Evolutionary conservation across 1,140 invertebrate species (phyloP).

Genomic region (Eriosoma lanigerum): DNA sequence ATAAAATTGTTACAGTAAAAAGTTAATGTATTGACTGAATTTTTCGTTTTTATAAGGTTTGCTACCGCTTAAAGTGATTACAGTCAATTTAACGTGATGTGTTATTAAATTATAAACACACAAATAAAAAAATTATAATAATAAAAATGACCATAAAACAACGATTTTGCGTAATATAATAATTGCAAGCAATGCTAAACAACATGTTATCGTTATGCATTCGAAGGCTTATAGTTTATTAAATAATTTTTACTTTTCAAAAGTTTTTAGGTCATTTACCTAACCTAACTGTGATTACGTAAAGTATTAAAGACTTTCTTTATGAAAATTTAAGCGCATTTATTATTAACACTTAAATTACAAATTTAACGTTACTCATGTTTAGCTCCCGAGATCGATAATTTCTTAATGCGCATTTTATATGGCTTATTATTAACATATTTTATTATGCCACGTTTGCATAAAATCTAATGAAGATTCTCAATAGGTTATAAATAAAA

Average conservation of each 20-base stretch:
- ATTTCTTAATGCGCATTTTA: not conserved
- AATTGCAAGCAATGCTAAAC: slow-evolving; percentile 15
- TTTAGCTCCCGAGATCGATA: not conserved
- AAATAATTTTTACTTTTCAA: slow-evolving; percentile 11
- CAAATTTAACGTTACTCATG: not conserved
- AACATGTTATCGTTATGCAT: slow-evolving; percentile 16
- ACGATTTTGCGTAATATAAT: not conserved
- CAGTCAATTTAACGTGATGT: slow-evolving; percentile 14
- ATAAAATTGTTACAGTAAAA: not conserved
- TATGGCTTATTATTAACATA: not conserved
- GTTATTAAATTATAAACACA: too few relatives aligned
- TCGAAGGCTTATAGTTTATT: not conserved
- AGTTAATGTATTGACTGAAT: not conserved
- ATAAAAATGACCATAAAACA: not conserved
- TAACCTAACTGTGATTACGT: not conserved
- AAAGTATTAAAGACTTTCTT: slow-evolving; percentile 3
- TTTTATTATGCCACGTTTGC: too few relatives aligned
- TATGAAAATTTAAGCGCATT: not conserved
- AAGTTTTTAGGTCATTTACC: slow-evolving; percentile 26
- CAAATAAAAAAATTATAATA: too few relatives aligned
- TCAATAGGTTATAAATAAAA: too few relatives aligned
- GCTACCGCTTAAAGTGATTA: not conserved
- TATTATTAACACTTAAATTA: not conserved
- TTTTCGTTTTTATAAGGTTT: not conserved
- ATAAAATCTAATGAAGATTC: too few relatives aligned